These are phyloP conservation scores for Tyrannus savana DNA, from an alignment of 2,113 vertebrate genomes.

Conservation along the genomic window DNA sequence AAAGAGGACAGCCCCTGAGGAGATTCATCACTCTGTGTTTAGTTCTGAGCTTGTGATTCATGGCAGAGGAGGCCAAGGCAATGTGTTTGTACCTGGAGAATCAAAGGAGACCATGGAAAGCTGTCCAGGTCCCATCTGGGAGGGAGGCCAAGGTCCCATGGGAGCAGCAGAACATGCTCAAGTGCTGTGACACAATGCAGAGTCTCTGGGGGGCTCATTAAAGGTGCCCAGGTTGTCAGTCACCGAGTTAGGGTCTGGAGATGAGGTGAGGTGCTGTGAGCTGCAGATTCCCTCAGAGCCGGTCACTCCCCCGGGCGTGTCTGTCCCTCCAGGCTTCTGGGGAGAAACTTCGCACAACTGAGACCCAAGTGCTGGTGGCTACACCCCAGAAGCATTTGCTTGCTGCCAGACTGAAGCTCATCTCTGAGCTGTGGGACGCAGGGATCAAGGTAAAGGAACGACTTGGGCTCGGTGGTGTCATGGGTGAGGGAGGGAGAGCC, in stretches of 20 bases:
- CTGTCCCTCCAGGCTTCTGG: constrained; percentile 56
- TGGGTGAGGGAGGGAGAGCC: not conserved
- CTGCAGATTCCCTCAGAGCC: not conserved
- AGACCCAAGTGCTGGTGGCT: constrained; percentile 92
- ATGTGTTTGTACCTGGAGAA: not conserved
- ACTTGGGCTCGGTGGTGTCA: not conserved
- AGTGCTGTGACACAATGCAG: not conserved
- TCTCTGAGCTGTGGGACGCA: constrained; percentile 87
- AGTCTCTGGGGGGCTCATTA: not conserved
- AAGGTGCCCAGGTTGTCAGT: not conserved
- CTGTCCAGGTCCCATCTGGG: not conserved
- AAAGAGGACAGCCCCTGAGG: not conserved
- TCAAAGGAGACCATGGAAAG: not conserved
- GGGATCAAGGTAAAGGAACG: constrained; percentile 86
- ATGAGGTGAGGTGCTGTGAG: not conserved
- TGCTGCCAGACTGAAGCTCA: constrained; percentile 83
- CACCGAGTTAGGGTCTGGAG: not conserved
- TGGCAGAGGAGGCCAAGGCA: not conserved
- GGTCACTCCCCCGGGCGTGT: accelerated
- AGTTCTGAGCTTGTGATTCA: not conserved
- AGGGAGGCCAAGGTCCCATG: not conserved
- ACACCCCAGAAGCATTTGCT: constrained; percentile 92
- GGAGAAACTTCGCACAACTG: constrained; percentile 85
- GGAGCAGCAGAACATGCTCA: not conserved
- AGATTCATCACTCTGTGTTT: not conserved